Base-by-base conservation (phyloP, 2,113 vertebrate species). In the Lontra canadensis region DNA sequence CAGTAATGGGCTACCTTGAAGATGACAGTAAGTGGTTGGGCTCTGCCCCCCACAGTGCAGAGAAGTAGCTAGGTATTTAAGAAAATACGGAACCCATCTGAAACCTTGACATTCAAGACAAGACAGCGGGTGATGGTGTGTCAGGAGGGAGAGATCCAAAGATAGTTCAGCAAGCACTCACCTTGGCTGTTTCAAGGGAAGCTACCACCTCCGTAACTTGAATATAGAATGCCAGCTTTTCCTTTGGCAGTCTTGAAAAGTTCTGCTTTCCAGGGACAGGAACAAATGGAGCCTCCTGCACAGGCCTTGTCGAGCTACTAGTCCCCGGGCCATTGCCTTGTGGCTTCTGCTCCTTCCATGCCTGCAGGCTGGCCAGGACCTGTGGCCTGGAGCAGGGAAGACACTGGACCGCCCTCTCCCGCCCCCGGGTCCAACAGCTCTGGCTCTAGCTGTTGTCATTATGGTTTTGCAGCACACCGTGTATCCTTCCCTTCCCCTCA, bases 291-390 rank as follows among this genome's bases (percentile, higher is more conserved):
- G 65, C 13, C 39, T 39, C 47, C 39, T 31, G 34, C 36, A 8
- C 0, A 39, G 61, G 31, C 12, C 26, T 7, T 34, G 0, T 1
- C 0, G 3, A 14, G 13, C 42, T 49, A n/a, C 55, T 20, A 34
- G 65, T 65, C 44, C 12, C 59, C 3, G 59, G 59, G 23, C 59
- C 29, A 25, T 20, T 61, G 25, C 25, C 59, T 26, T 61, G 39
- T 13, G 5, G 14, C 23, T 67, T 17, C 67, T 63, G 13, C 36
- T 63, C 26, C 65, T 69, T 69, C 47, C 2, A 14, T 3, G 6
- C 21, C 11, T 36, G 25, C 76, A 2, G 14, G 26, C 29, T 0
- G 7, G 39, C 13, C 6, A 23, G 59, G 23, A 10, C 39, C 17
- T 15, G 0, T 52, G 2, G 2, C 25, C 52, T 55, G 2, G 4